Evolutionary conservation across 2,888 invertebrate species (phyloP), one percentile per base, ranked within the genome.

Genomic region (Nasonia oneida): DNA sequence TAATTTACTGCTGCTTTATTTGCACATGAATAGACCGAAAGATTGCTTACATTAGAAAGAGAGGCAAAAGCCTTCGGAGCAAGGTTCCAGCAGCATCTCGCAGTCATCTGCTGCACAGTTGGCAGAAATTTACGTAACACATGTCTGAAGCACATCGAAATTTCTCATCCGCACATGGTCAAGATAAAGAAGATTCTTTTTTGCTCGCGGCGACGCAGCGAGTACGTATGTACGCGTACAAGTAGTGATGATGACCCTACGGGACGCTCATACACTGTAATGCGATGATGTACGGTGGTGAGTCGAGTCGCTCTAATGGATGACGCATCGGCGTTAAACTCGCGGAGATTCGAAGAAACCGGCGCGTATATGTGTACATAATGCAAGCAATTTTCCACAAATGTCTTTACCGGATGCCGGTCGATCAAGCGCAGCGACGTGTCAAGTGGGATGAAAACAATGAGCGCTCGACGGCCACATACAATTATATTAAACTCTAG

Each of bases 321-420:
- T 79, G 84, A 84, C 84, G 78, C 83, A 83, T 78, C 71, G 74
- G 5, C 70, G 37, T 77, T 77, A 73, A 47, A 6, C 82, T 76
- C 23, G 57, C 61, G 18, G 10, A 73, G 37, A 61, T 83, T 73
- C 78, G 37, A 78, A 83, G 77, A 83, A 77, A 57, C 77, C 57
- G 23, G 23, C 57, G 8, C 5, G 61, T 23, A 29, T 18, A 47
- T 47, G 1, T 47, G 10, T 8, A 42, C 10, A 47, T 74, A 74
- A 81, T 74, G 18, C 67, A 50, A 75, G 67, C 75, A 50, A 82
- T 81, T 81, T 81, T 75, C 47, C 74, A 70, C 70, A 74, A 81
- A 81, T 61, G 47, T 74, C 74, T 81, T 81, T 76, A 50, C 75
- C 50, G 42, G 57, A 73, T 73, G 57, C 50, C 10, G n/a, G 23